Base-by-base conservation (phyloP, 1,140 invertebrate genomes). In the Lordiphosa clarofinis region DNA sequence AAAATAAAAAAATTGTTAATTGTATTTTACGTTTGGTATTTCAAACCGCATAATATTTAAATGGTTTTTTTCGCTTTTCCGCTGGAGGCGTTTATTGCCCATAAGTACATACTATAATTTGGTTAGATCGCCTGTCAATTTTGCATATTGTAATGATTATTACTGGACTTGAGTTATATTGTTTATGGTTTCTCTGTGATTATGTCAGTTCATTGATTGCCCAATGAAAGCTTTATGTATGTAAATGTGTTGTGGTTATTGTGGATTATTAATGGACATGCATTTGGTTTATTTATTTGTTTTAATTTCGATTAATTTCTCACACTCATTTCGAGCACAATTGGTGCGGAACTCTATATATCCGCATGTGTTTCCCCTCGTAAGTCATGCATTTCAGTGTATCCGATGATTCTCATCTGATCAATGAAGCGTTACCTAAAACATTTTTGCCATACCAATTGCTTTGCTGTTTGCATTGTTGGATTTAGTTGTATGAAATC, bases 371-470 rank as follows among this genome's bases (percentile, higher is more conserved):
- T 42, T 40, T 38, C 13, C 61, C 31, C 8, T 46, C 24, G 5
- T 28, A 46, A 31, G 24, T 24, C 43, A 46, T 31, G 28, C 43
- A 46, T 44, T 44, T 24, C 42, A 44, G 28, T 12, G 8, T 7
- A 46, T 46, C 21, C 42, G 28, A 44, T 33, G n/a, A 52, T 56
- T 38, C 28, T 37, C 56, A 38, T 7, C 38, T 28, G 24, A 0
- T 13, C 53, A 65, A 52, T 73, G 58, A 64, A 65, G 73, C 74
- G 56, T 70, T 42, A 39, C 67, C 15, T 43, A 58, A 65, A 53
- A 19, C 59, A 61, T 57, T 73, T 48, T 60, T 55, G 63, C 47
- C 47, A 59, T 78, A 37, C 37, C 39, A 52, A 54, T 79, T 65
- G 60, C 48, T 65, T 74, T 39, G 42, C 50, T 69, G 38, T 56